phyloP scores from a whole-genome alignment of 2,113 vertebrate species.

The Suncus etruscus region DNA sequence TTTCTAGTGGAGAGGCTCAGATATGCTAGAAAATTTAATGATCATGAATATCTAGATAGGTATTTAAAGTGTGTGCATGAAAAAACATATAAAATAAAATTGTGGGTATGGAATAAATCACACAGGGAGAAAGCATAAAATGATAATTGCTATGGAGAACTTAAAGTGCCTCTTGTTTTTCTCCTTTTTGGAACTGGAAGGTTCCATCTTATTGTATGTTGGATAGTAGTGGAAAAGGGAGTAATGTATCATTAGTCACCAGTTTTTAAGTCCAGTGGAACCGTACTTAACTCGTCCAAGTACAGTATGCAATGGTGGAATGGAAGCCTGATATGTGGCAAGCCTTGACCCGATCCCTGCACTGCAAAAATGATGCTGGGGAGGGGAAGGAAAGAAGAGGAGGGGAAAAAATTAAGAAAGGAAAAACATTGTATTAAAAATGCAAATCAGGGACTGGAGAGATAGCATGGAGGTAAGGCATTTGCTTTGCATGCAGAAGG shows the following conservation, averaged over 20 bases:
- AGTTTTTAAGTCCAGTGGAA: background rate
- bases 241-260: background rate
- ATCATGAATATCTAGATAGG: background rate
- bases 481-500: no score
- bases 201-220: background rate
- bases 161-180: background rate
- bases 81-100: no score
- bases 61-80: background rate
- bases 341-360: no score
- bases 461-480: no score
- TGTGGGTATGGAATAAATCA: background rate
- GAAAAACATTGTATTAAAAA: no score
- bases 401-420: no score
- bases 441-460: no score
- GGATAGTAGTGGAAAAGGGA: background rate
- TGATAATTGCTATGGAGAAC: background rate
- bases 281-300: background rate
- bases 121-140: background rate
- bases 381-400: no score
- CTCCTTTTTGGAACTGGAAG: background rate
- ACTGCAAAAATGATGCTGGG: no score
- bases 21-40: slow-evolving; percentile 20
- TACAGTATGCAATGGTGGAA: no score
- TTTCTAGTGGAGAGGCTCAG: background rate
- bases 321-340: no score